Evolutionary conservation across 2,888 invertebrate species (phyloP), one percentile per base, ranked within the genome.

Genomic region (Ophion slaviceki): DNA sequence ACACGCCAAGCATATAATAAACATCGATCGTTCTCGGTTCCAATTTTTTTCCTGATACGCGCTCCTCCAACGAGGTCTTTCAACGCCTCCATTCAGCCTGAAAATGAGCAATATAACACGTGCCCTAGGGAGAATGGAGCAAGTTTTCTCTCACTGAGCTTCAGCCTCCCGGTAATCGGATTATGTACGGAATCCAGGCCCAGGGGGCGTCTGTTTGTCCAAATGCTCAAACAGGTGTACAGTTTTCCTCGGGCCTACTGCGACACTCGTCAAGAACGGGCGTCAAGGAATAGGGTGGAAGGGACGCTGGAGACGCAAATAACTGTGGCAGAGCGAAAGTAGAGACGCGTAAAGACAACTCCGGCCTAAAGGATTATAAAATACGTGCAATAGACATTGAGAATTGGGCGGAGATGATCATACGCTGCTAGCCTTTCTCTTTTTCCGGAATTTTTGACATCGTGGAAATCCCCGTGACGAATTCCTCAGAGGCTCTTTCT

Each of bases 141-240:
- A 66, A 72, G 78, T 78, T 78, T 53, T 53, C 53, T 74, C 57
- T 81, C 75, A n/a, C 64, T 53, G 5, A 57, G 64, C 78, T 75
- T 68, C 40, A 67, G 53, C 20, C 36, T 57, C 67, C 45, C 36
- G 76, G 75, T 85, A 85, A 85, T 79, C 85, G 80, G 85, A 82
- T 85, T 82, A 85, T 74, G 11, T 14, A 11, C 47, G 53, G 68
- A 62, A 45, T 71, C 57, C 64, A 20, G 20, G 17, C 64, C 28
- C 57, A 57, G 53, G 45, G 11, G 36, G 70, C 53, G 40, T 11
- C 11, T 66, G 36, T 47, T 24, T 53, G 59, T 57, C n/a, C 74
- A 67, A 74, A 67, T 67, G 80, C 67, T 14, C 11, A 45, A 20
- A 79, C 79, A 80, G 83, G 83, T 83, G 83, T 62, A 68, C 68